These are phyloP conservation scores for Gasteruption jaculator DNA, from an alignment of 2,888 invertebrate genomes.

Conservation along the genomic window DNA sequence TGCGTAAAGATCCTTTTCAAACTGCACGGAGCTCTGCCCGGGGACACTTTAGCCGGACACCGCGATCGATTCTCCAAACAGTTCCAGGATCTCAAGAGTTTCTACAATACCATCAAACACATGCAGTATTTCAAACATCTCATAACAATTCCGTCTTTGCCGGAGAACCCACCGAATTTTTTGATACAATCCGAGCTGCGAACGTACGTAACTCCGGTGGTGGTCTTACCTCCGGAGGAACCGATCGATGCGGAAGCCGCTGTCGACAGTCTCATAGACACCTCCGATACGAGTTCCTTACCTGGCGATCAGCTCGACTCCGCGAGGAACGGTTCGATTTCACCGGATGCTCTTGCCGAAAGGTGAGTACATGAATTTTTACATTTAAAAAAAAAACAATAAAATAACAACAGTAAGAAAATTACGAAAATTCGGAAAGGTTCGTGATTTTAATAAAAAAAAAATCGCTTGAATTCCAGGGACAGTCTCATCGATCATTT, in stretches of 20 bases:
- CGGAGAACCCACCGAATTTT: slow-evolving; percentile 94
- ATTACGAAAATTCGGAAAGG: too few species aligned
- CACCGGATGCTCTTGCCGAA: slow-evolving; percentile 53
- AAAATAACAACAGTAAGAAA: background rate
- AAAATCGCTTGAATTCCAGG: slow-evolving; percentile 45
- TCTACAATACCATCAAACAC: slow-evolving; percentile 89
- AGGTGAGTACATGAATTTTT: slow-evolving; percentile 39
- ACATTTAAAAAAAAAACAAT: slow-evolving; percentile 3
- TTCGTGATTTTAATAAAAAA: slow-evolving; percentile 1
- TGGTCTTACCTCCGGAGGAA: slow-evolving; percentile 71
- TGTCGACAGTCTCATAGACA: slow-evolving; percentile 66
- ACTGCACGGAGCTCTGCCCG: slow-evolving; percentile 84
- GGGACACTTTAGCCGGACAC: slow-evolving; percentile 88
- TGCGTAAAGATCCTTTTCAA: slow-evolving; percentile 94
- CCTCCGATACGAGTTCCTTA: slow-evolving; percentile 59
- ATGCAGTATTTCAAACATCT: slow-evolving; percentile 97
- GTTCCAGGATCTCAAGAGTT: slow-evolving; percentile 81
- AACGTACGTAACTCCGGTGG: slow-evolving; percentile 92
- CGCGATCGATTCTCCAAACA: slow-evolving; percentile 85
- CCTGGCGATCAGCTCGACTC: slow-evolving; percentile 43
- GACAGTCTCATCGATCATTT: slow-evolving; percentile 78
- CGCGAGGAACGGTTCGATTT: slow-evolving; percentile 51
- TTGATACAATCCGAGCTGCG: slow-evolving; percentile 86
- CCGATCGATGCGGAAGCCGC: slow-evolving; percentile 57
- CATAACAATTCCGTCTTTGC: slow-evolving; percentile 87